Evolutionary conservation across 2,888 invertebrate species (phyloP).

Genomic region (Lepidonotus clava): DNA sequence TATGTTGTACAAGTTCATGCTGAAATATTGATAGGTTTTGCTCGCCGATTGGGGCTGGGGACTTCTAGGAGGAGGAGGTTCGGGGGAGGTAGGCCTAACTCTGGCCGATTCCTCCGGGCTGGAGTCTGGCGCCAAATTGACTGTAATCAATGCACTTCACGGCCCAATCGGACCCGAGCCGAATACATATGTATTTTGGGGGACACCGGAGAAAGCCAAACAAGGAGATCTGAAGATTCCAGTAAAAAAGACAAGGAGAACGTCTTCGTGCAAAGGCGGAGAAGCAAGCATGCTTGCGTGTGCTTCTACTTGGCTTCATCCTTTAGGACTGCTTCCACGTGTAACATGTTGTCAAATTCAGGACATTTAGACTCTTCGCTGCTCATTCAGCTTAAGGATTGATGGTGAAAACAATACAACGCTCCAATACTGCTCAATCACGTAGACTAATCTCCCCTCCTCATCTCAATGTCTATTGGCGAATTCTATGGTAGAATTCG

Average conservation of each 20-base stretch:
- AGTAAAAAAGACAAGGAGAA: neutral
- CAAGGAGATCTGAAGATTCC: neutral
- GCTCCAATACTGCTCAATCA: constrained; percentile 32
- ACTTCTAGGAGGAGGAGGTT: neutral
- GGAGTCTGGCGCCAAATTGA: neutral
- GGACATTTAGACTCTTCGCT: neutral
- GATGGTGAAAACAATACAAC: constrained; percentile 45
- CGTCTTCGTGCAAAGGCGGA: neutral
- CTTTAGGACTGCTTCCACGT: neutral
- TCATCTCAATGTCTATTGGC: neutral
- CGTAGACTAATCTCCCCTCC: constrained; percentile 17
- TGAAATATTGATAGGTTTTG: constrained; percentile 29
- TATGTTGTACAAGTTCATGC: constrained; percentile 39
- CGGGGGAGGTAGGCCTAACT: neutral
- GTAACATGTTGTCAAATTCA: neutral
- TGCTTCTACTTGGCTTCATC: neutral
- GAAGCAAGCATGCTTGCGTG: too few relatives aligned
- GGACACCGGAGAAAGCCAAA: neutral
- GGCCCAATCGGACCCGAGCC: neutral
- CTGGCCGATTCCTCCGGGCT: neutral
- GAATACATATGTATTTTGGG: neutral
- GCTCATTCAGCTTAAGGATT: constrained; percentile 17
- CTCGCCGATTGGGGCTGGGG: neutral
- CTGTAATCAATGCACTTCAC: constrained; percentile 33
- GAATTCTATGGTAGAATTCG: neutral